These are phyloP conservation scores for Stigmatopora argus DNA, from an alignment of 2,113 vertebrate species.

Conservation along the genomic window DNA sequence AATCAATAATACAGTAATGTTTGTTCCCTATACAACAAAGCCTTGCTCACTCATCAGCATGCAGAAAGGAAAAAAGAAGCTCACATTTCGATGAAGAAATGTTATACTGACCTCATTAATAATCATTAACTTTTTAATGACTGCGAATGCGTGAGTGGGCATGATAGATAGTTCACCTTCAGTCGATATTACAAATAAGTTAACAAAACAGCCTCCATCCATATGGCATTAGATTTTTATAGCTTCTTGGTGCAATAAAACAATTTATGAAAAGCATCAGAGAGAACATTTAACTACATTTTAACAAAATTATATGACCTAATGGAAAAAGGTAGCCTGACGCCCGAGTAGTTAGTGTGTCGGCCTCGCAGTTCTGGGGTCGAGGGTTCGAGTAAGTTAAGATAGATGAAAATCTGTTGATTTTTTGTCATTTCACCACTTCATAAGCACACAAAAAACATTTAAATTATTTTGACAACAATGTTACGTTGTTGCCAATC, in stretches of 20 bases:
- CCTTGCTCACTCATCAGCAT: conserved; percentile 19
- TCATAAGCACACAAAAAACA: too few relatives aligned
- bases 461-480: too few relatives aligned
- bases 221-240: background rate
- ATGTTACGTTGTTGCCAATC: too few relatives aligned
- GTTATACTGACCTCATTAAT: conserved; percentile 50
- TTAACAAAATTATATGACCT: too few relatives aligned
- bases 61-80: conserved; percentile 33
- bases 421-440: too few relatives aligned
- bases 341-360: too few relatives aligned
- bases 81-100: conserved; percentile 38
- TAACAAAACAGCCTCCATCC: background rate
- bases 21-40: conserved; percentile 30
- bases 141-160: conserved; percentile 13
- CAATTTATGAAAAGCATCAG: too few relatives aligned
- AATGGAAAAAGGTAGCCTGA: too few relatives aligned
- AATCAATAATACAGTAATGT: conserved; percentile 11
- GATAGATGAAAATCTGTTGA: too few relatives aligned
- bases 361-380: too few relatives aligned
- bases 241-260: background rate
- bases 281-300: too few relatives aligned
- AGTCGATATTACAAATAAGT: conserved; percentile 11
- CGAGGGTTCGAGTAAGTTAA: too few relatives aligned
- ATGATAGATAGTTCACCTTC: conserved; percentile 24
- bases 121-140: conserved; percentile 55